Base-by-base conservation (phyloP, 2,888 invertebrate species). In the Spodoptera exigua region DNA sequence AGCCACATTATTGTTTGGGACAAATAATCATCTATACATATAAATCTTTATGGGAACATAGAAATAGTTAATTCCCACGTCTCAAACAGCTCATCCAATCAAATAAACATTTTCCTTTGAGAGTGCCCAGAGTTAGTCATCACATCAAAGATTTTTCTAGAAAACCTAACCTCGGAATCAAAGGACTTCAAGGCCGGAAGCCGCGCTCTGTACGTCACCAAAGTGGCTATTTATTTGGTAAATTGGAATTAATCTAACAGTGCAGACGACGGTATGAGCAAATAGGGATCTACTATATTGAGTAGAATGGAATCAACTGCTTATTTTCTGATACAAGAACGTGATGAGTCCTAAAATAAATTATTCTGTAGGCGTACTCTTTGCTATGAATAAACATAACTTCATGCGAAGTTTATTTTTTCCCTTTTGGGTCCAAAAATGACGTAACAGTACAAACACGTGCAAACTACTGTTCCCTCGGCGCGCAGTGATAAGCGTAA, bases 171-270 rank as follows among this genome's bases (percentile, higher is more conserved):
- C 47, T 55, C 34, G 10, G 12, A 43, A 48, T 52, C 47, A 52
- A 37, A 56, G 47, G 52, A 57, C 39, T n/a, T 45, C 17, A 48
- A 66, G 44, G 40, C 32, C 41, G 47, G 69, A 68, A 57, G 41
- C 41, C 45, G 32, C 39, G 46, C 18, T 51, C 48, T 5, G 27
- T 27, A 27, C 27, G 51, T 43, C 37, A 55, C 36, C 35, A 40
- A 46, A 47, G 53, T 47, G 37, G 14, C 21, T 40, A 52, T 61
- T 48, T 57, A 54, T 54, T 63, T 51, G 63, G 43, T 57, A 70
- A 57, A 70, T 52, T 69, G 68, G 3, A 39, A 45, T 34, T 63
- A 64, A 55, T 58, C 47, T 52, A 36, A 37, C 11, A 37, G 18
- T 27, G 9, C 14, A 63, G 46, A 55, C 55, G 53, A 44, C 32